Evolutionary conservation across 2,113 vertebrate species (phyloP).

Genomic region (Macheiramphus alcinus): DNA sequence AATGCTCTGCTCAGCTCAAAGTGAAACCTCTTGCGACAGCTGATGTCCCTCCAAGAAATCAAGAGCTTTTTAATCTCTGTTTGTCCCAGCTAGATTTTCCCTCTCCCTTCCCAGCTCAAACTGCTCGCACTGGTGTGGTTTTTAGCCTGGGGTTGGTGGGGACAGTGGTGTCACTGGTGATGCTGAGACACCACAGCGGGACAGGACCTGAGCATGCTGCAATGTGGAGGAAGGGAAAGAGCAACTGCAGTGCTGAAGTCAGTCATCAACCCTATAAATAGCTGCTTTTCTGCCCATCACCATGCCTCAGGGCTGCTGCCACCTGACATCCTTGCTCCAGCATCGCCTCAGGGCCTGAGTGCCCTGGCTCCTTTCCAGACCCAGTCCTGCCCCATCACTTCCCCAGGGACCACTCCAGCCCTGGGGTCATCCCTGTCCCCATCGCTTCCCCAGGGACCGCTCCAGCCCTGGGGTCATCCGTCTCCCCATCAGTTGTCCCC

Average conservation of each 20-base stretch:
- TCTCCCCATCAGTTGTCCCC: neutral
- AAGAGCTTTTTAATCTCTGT: neutral
- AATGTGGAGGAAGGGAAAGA: neutral
- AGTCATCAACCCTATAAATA: fast-evolving
- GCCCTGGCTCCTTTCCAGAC: neutral
- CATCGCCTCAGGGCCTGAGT: neutral
- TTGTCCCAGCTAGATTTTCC: neutral
- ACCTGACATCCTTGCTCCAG: neutral
- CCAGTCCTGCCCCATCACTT: neutral
- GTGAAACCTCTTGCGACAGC: neutral
- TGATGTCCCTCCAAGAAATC: neutral
- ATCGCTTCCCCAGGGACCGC: neutral
- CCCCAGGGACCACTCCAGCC: neutral
- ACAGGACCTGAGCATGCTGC: fast-evolving
- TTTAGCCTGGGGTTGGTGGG: neutral
- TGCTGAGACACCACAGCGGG: neutral
- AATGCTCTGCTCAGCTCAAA: neutral
- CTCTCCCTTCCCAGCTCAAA: neutral
- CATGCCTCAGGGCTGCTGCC: neutral
- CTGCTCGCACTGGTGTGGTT: neutral
- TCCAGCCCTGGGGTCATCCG: neutral
- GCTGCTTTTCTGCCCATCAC: neutral
- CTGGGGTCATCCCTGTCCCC: neutral
- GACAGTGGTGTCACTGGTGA: neutral
- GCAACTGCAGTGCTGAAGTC: neutral